Evolutionary conservation across 2,797 vertebrate genomes (phyloP).

Genomic region (Macroramphosus scolopax): DNA sequence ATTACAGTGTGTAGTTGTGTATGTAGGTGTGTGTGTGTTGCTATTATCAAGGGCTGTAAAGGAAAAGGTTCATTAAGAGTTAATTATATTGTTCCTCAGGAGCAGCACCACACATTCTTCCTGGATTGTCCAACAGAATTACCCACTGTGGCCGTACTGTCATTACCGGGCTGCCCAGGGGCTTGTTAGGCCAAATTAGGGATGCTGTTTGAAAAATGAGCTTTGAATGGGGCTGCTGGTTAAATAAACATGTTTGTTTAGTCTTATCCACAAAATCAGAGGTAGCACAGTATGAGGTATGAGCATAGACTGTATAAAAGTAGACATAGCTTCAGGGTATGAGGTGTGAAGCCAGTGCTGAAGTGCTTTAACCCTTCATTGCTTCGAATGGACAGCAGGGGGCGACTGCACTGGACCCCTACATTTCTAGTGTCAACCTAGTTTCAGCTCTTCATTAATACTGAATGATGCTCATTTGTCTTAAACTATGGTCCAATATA

Average conservation of each 20-base stretch:
- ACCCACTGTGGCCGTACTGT: constrained; percentile 65
- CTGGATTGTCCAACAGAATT: constrained; percentile 66
- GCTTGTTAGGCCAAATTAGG: constrained; percentile 75
- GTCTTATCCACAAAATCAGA: constrained; percentile 42
- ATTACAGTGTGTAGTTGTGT: constrained; percentile 77
- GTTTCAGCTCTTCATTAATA: too few relatives aligned
- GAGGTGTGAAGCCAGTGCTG: too few relatives aligned
- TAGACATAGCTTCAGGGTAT: too few relatives aligned
- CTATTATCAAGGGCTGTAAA: constrained; percentile 57
- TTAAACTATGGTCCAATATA: too few relatives aligned
- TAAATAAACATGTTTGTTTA: constrained; percentile 70
- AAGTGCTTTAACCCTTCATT: too few relatives aligned
- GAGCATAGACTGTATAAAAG: neutral
- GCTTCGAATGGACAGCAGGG: too few relatives aligned
- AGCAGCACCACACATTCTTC: constrained; percentile 77
- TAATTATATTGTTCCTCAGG: constrained; percentile 87
- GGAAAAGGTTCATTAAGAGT: constrained; percentile 87
- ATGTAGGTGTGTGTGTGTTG: constrained; percentile 58
- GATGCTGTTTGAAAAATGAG: constrained; percentile 54
- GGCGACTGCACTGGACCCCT: too few relatives aligned
- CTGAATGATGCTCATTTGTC: too few relatives aligned
- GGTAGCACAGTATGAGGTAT: constrained; percentile 24
- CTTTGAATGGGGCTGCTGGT: constrained; percentile 55
- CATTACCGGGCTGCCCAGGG: constrained; percentile 67
- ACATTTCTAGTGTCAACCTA: too few relatives aligned